Percentiles rank a stretch among this genome's conserved stretches.
Evolutionary conservation across 2,113 vertebrate genomes (phyloP).

Genomic region (Struthio camelus): DNA sequence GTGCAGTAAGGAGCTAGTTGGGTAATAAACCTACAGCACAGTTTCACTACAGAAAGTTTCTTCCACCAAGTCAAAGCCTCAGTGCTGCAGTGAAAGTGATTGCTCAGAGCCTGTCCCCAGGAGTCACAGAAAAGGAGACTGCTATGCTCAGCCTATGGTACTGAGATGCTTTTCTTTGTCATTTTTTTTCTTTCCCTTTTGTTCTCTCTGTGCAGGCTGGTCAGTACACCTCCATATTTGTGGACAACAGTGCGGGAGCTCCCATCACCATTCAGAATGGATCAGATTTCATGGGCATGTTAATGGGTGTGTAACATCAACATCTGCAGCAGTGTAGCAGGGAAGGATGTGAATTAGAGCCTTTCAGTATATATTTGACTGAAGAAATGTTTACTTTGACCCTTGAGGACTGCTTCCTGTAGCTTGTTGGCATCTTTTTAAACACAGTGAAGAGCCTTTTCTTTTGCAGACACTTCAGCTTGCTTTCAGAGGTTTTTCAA

Average conservation of each 20-base stretch:
- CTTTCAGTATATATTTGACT: background rate
- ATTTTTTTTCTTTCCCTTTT: background rate
- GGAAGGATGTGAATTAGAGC: background rate
- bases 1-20: background rate
- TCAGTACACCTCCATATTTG: constrained; percentile 93
- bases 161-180: background rate
- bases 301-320: constrained; percentile 83
- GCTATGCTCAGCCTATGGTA: background rate
- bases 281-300: constrained; percentile 92
- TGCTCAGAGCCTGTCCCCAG: background rate
- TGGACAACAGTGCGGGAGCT: constrained; percentile 89
- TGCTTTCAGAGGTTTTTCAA: background rate
- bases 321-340: background rate
- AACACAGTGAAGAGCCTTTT: background rate
- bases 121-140: background rate
- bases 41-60: background rate
- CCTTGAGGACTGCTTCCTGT: background rate
- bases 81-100: background rate
- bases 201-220: constrained; percentile 76
- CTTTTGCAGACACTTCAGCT: background rate
- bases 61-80: background rate
- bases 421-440: background rate
- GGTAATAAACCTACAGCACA: background rate
- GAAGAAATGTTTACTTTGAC: background rate
- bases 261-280: constrained; percentile 88